Base-by-base conservation (phyloP, 2,113 vertebrate species). In the Hiodon alosoides region DNA sequence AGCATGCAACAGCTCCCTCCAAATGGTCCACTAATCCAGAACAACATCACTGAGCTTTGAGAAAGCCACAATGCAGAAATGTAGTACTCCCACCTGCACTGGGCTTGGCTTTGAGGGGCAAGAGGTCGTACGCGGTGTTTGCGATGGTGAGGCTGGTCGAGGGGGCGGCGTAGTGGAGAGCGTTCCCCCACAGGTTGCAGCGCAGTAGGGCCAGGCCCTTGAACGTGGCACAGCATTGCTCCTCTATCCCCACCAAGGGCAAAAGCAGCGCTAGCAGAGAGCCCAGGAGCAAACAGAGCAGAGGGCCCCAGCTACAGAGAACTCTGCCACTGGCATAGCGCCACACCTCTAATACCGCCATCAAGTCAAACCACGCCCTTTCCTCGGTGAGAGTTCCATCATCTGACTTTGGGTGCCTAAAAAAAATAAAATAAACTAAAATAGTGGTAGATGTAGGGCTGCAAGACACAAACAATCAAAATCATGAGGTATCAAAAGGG, bases 141-240 rank as follows among this genome's bases (percentile, higher is more conserved):
- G 94, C 86, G 4, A 96, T 84, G 0, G 94, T 94, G 77, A 97
- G 94, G 64, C 94, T 93, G 0, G 94, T 97, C 2, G 89, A 93
- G 0, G 89, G 92, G 2, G 89, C 90, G 0, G 82, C 48, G 52
- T 87, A 68, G 2, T 79, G 82, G 74, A 79, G 17, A 5, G 80
- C 58, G 4, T 67, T 9, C 1, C 75, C 90, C 70, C 92, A 93
- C 77, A 94, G 75, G 58, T 88, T 91, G 67, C 88, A 93, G 58
- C 81, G 87, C 58, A 98, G 83, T 75, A 92, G 90, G 69, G 89
- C 84, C 64, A 96, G 80, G n/a, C 93, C 93, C 66, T 83, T 87
- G 75, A 94, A 81, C 16, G 90, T 52, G 0, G 89, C 80, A 0
- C 89, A 87, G 75, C 92, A 93, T 70, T 89, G 90, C 9, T 94